phyloP scores from a whole-genome alignment of 2,113 vertebrate genomes.

The Ammodytes marinus region DNA sequence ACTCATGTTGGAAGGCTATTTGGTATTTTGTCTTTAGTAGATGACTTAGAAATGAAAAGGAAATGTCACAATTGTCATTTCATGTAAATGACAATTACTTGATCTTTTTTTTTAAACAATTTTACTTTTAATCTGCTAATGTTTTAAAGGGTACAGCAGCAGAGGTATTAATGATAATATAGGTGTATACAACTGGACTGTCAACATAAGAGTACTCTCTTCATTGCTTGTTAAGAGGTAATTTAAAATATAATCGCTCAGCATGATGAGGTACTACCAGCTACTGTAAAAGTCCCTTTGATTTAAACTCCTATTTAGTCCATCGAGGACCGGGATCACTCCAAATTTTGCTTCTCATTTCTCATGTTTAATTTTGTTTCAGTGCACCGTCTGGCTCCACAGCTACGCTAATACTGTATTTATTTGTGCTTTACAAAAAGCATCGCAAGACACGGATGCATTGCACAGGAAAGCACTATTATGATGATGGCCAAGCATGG shows the following conservation, averaged over 20 bases:
- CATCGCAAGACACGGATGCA: background rate
- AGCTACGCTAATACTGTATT: background rate
- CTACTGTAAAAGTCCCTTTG: background rate
- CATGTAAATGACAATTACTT: background rate
- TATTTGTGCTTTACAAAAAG: constrained; percentile 5
- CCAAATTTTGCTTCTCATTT: background rate
- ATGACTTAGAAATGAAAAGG: background rate
- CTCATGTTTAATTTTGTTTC: constrained; percentile 6
- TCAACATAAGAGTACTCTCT: background rate
- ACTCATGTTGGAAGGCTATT: background rate
- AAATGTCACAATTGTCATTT: too few species aligned
- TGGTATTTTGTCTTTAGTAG: background rate
- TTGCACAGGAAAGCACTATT: constrained; percentile 23
- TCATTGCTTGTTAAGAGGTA: background rate
- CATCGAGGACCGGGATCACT: background rate
- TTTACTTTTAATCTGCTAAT: background rate
- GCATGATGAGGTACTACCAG: background rate
- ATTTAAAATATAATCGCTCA: background rate
- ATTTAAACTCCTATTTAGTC: constrained; percentile 5
- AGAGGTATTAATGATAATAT: background rate
- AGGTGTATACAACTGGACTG: background rate
- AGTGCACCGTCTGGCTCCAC: background rate
- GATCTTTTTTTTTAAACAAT: too few species aligned
- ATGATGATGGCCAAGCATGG: background rate
- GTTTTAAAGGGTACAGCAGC: background rate